Percentiles rank a stretch among this genome's conserved stretches.
Evolutionary conservation across 1,140 invertebrate genomes (phyloP).

Genomic region (Dryas iulia): DNA sequence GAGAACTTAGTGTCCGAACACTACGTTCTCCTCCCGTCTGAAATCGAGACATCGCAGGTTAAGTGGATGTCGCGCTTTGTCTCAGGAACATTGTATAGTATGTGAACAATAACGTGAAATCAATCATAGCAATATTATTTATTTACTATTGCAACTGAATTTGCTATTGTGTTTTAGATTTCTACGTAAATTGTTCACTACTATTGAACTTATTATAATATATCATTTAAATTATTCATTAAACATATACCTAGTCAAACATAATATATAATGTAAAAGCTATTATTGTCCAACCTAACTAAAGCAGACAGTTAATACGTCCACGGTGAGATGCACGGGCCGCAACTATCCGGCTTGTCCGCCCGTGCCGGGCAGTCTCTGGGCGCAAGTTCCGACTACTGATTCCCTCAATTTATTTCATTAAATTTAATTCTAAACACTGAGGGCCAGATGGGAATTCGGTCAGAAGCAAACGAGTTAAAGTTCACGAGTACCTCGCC

Average conservation of each 20-base stretch:
- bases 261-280: neutral
- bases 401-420: conserved; percentile 74
- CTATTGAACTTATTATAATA: neutral
- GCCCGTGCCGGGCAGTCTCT: conserved; percentile 31
- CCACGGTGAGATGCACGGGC: conserved; percentile 18
- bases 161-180: no score
- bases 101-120: no score
- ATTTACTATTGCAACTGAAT: no score
- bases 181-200: neutral
- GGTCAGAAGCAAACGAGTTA: conserved; percentile 76
- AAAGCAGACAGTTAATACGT: conserved; percentile 17
- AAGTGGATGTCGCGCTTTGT: no score
- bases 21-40: no score
- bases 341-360: conserved; percentile 45
- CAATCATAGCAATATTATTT: no score
- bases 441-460: conserved; percentile 67
- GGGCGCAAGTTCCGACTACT: conserved; percentile 56
- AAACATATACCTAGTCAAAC: neutral
- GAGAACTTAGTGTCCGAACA: no score
- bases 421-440: conserved; percentile 77
- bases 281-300: neutral
- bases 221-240: neutral
- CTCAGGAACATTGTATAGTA: no score
- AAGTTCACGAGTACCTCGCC: conserved; percentile 69
- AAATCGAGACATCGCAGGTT: no score